Conservation (phyloP, 2,113 vertebrate genomes). For the Forbesichthys papilliferus region DNA sequence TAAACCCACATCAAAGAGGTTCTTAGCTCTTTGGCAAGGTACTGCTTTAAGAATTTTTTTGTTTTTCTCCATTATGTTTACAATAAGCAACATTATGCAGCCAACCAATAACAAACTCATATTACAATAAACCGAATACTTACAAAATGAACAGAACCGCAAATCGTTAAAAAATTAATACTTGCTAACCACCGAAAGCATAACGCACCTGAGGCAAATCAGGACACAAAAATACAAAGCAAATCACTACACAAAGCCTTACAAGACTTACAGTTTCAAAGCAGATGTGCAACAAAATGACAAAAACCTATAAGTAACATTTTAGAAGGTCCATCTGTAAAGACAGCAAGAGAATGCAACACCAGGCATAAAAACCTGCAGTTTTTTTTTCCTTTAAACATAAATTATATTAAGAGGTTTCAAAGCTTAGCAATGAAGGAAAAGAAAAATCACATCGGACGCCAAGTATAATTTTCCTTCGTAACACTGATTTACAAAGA, state of each 20-base stretch:
- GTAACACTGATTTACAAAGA: slow-evolving; percentile 94
- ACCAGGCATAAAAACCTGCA: slow-evolving; percentile 86
- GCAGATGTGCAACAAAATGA: slow-evolving; percentile 83
- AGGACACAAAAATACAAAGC: slow-evolving; percentile 73
- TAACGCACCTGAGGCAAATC: slow-evolving; percentile 80
- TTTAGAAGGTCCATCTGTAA: slow-evolving; percentile 86
- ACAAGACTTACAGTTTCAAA: slow-evolving; percentile 84
- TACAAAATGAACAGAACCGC: slow-evolving; percentile 80
- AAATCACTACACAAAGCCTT: slow-evolving; percentile 82
- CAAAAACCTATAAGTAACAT: slow-evolving; percentile 84
- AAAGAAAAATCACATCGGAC: slow-evolving; percentile 79
- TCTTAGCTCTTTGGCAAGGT: slow-evolving; percentile 99
- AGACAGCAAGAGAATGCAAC: slow-evolving; percentile 88
- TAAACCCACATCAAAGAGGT: slow-evolving; percentile 99
- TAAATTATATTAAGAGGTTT: slow-evolving; percentile 88
- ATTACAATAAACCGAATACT: slow-evolving; percentile 85
- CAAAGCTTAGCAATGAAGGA: slow-evolving; percentile 80
- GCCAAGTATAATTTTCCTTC: slow-evolving; percentile 89
- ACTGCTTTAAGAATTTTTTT: slow-evolving; percentile 98
- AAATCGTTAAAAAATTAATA: slow-evolving; percentile 68
- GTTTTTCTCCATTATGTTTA: slow-evolving; percentile 89
- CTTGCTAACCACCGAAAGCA: slow-evolving; percentile 76
- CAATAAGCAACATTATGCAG: slow-evolving; percentile 92
- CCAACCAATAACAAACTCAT: slow-evolving; percentile 87
- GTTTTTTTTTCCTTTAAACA: slow-evolving; percentile 85